Conservation (phyloP, 2,113 vertebrate species). For the Apodemus sylvaticus region DNA sequence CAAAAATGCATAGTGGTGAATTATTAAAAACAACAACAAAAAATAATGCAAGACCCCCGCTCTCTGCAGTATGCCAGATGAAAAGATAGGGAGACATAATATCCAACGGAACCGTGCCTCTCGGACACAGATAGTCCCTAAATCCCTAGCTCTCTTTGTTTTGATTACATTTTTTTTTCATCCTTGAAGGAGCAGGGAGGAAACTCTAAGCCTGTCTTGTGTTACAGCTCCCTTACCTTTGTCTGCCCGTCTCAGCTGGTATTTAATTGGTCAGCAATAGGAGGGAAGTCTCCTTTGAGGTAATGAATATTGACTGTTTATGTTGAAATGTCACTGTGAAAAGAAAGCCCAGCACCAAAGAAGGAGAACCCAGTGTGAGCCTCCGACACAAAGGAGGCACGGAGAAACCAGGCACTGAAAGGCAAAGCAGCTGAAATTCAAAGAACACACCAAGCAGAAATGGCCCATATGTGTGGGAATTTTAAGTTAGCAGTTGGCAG, state of each 20-base stretch:
- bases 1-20: constrained; percentile 70
- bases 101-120: constrained; percentile 69
- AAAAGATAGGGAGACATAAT: constrained; percentile 69
- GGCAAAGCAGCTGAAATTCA: constrained; percentile 88
- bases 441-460: constrained; percentile 85
- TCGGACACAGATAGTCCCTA: constrained; percentile 62
- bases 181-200: constrained; percentile 76
- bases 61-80: constrained; percentile 12
- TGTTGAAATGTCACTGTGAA: constrained; percentile 95
- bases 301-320: constrained; percentile 97
- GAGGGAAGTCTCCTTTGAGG: constrained; percentile 94
- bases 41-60: not conserved
- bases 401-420: constrained; percentile 88
- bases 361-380: constrained; percentile 92
- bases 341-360: constrained; percentile 91
- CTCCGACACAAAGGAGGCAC: constrained; percentile 93
- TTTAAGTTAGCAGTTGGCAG: constrained; percentile 84
- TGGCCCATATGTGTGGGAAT: constrained; percentile 90
- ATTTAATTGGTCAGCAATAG: constrained; percentile 97
- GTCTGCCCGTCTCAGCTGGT: constrained; percentile 92
- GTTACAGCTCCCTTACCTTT: constrained; percentile 85
- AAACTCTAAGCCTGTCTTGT: constrained; percentile 74
- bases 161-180: constrained; percentile 76
- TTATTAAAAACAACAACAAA: constrained; percentile 71
- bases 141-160: constrained; percentile 79